phyloP scores from a whole-genome alignment of 1,140 invertebrate genomes.

The Phymorhynchus buccinoides region DNA sequence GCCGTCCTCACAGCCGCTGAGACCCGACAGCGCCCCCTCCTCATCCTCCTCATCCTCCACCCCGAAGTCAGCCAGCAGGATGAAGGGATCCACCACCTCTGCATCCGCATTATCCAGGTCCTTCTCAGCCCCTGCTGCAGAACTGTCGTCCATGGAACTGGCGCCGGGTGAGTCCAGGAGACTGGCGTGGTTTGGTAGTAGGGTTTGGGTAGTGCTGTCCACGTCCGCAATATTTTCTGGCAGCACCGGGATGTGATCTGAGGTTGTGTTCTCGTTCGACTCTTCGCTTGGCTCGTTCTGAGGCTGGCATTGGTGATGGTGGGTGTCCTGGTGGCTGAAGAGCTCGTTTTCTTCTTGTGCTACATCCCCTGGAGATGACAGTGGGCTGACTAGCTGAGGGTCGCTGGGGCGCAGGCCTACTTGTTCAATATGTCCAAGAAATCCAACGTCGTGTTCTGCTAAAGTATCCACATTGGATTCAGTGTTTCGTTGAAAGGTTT shows the following conservation, averaged over 20 bases:
- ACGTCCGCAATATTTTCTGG: not conserved
- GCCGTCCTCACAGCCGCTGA: not conserved
- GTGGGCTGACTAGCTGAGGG: too few relatives aligned
- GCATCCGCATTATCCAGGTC: not conserved
- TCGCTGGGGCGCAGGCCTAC: too few relatives aligned
- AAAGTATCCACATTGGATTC: too few relatives aligned
- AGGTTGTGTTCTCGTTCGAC: too few relatives aligned
- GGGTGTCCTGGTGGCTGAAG: not conserved
- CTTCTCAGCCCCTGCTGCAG: not conserved
- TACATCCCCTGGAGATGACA: too few relatives aligned
- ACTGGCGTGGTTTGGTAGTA: not conserved
- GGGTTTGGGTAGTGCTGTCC: not conserved
- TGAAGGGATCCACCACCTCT: not conserved
- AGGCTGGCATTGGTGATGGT: too few relatives aligned
- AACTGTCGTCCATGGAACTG: not conserved
- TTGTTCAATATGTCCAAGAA: too few relatives aligned
- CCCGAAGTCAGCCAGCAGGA: constrained; percentile 23
- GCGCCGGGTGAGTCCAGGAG: not conserved
- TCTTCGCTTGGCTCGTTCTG: not conserved
- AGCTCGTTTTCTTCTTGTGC: not conserved
- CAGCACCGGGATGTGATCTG: too few relatives aligned
- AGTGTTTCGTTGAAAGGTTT: too few relatives aligned
- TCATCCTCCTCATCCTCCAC: constrained; percentile 24
- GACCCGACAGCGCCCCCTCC: not conserved
- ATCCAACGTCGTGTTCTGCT: too few relatives aligned